phyloP scores from a whole-genome alignment of 2,888 invertebrate species.

The Drosophila demipolita region DNA sequence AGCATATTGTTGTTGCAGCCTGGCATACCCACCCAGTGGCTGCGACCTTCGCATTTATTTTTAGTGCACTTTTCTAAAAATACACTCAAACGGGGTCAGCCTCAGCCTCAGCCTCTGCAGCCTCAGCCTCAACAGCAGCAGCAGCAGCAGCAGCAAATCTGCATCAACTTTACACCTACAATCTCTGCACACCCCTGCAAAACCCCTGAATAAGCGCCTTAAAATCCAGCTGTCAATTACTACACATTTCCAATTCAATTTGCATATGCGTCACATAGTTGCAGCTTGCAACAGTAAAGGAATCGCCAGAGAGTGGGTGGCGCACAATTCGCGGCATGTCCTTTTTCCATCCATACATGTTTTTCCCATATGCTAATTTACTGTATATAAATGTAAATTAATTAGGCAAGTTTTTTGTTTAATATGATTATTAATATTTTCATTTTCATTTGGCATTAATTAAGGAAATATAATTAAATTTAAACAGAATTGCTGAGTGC shows the following conservation, averaged over 20 bases:
- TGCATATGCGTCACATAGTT: slow-evolving; percentile 33
- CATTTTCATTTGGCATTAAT: not conserved
- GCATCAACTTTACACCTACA: slow-evolving; percentile 27
- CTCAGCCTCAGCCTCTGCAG: slow-evolving; percentile 15
- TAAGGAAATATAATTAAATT: not conserved
- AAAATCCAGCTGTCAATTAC: slow-evolving; percentile 17
- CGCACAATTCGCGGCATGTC: not conserved
- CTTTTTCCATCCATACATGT: not conserved
- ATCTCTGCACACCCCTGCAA: not conserved
- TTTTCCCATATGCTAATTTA: not conserved
- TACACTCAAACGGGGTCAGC: slow-evolving; percentile 72
- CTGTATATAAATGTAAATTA: not conserved
- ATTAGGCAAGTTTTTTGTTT: not conserved
- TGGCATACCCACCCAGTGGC: slow-evolving; percentile 45
- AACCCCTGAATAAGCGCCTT: not conserved
- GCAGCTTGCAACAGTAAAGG: not conserved
- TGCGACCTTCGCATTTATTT: slow-evolving; percentile 80
- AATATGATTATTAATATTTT: not conserved
- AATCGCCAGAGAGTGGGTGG: not conserved
- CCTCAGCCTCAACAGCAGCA: not conserved
- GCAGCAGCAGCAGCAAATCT: slow-evolving; percentile 12
- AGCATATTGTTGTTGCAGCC: slow-evolving; percentile 17
- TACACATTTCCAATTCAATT: slow-evolving; percentile 38
- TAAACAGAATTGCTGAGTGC: not conserved
- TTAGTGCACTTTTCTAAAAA: slow-evolving; percentile 62